A percentile compares a stretch with the other conserved stretches of the same genome.
Evolutionary conservation across 2,113 vertebrate genomes (phyloP).

Genomic region (Uropsilus gracilis): DNA sequence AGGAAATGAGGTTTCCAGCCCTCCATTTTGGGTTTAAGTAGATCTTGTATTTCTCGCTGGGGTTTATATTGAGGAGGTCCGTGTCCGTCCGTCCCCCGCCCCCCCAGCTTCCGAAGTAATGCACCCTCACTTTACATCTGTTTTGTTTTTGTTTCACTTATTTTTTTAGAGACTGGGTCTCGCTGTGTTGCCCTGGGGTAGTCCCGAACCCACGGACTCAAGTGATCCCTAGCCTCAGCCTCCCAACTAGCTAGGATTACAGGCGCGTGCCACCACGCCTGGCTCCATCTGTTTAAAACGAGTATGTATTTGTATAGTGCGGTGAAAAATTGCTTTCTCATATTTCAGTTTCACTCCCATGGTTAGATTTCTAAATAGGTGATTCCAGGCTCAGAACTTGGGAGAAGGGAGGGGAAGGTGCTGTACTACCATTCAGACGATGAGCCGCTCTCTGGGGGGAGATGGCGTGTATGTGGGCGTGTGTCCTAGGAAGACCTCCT

Average conservation of each 20-base stretch:
- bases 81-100: not conserved
- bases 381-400: not conserved
- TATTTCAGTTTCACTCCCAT: not conserved
- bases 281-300: too few species aligned
- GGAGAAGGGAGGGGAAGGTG: too few species aligned
- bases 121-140: conserved; percentile 1
- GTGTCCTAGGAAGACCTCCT: not conserved
- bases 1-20: conserved; percentile 51
- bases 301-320: not conserved
- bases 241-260: too few species aligned
- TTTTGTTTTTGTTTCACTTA: too few species aligned
- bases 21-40: conserved; percentile 10
- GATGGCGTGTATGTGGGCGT: not conserved
- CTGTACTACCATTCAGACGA: too few species aligned
- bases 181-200: too few species aligned
- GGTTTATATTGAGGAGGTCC: not conserved
- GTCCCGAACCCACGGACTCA: too few species aligned
- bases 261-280: too few species aligned
- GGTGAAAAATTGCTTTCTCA: not conserved
- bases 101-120: not conserved
- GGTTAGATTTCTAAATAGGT: conserved; percentile 26
- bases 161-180: too few species aligned
- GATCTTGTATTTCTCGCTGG: not conserved
- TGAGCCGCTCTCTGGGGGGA: not conserved
- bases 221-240: too few species aligned